A percentile compares a stretch with the other conserved stretches of the same genome.
These are phyloP conservation scores for Cephonodes hylas DNA, from an alignment of 2,888 invertebrate genomes.

Conservation along the genomic window DNA sequence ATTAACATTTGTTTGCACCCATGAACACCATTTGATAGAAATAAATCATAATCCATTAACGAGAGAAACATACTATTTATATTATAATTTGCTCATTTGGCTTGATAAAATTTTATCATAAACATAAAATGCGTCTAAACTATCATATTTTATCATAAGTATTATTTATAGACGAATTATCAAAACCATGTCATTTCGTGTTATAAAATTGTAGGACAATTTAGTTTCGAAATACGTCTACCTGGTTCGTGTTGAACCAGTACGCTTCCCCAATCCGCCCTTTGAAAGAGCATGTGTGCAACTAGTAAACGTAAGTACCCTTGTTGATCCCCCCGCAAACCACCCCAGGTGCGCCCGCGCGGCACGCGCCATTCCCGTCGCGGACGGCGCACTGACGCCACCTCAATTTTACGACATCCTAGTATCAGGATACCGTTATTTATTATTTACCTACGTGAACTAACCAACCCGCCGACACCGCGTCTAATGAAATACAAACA, in stretches of 20 bases:
- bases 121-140: background rate
- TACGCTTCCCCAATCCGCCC: conserved; percentile 59
- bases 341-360: conserved; percentile 75
- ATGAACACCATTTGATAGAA: background rate
- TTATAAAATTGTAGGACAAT: background rate
- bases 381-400: conserved; percentile 76
- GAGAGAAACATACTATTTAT: background rate
- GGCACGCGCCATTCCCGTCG: conserved; percentile 79
- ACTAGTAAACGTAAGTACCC: conserved; percentile 79
- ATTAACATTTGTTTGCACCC: background rate
- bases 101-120: background rate
- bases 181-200: background rate
- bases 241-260: conserved; percentile 6
- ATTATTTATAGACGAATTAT: background rate
- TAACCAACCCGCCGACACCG: conserved; percentile 39
- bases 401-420: conserved; percentile 47
- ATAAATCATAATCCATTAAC: background rate
- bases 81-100: background rate
- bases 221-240: background rate
- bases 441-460: conserved; percentile 46
- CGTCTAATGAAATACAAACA: conserved; percentile 55
- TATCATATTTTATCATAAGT: background rate
- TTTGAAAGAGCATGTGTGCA: conserved; percentile 78
- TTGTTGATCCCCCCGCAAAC: conserved; percentile 75
- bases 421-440: conserved; percentile 40